phyloP scores from a whole-genome alignment of 2,797 vertebrate genomes.

The Eospalax fontanierii region DNA sequence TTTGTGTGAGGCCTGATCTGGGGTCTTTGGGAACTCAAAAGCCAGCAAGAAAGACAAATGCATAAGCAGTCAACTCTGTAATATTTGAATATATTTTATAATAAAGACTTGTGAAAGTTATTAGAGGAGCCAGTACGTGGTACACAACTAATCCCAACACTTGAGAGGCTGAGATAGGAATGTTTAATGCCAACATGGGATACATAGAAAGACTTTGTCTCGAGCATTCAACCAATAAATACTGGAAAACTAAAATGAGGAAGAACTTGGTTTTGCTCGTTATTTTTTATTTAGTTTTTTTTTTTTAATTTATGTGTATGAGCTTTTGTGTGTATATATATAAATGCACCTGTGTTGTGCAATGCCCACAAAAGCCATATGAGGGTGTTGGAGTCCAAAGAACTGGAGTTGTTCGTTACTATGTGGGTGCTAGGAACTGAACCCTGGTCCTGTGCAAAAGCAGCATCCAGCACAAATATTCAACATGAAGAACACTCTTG shows the following conservation, averaged over 20 bases:
- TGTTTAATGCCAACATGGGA: not conserved
- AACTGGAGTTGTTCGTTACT: no score
- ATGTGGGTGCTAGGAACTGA: no score
- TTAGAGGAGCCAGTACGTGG: not conserved
- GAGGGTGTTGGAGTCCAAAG: no score
- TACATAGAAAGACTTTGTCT: not conserved
- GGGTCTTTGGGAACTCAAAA: not conserved
- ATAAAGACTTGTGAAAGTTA: slow-evolving; percentile 35
- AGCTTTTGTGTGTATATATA: no score
- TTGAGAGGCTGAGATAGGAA: not conserved
- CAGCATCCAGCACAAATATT: not conserved
- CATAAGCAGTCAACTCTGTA: not conserved
- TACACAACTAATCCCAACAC: not conserved
- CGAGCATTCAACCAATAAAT: not conserved
- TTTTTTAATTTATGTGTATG: no score
- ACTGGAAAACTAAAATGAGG: not conserved
- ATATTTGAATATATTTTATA: not conserved
- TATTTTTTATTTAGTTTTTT: no score
- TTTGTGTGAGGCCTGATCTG: not conserved
- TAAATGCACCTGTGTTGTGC: no score
- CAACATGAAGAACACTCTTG: not conserved
- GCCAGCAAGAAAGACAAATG: not conserved
- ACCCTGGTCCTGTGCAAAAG: no score
- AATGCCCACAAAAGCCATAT: no score
- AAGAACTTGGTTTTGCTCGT: not conserved